Percentiles rank a stretch among this genome's conserved stretches.
Evolutionary conservation across 2,888 invertebrate genomes (phyloP).

Genomic region (Adela reaumurella): DNA sequence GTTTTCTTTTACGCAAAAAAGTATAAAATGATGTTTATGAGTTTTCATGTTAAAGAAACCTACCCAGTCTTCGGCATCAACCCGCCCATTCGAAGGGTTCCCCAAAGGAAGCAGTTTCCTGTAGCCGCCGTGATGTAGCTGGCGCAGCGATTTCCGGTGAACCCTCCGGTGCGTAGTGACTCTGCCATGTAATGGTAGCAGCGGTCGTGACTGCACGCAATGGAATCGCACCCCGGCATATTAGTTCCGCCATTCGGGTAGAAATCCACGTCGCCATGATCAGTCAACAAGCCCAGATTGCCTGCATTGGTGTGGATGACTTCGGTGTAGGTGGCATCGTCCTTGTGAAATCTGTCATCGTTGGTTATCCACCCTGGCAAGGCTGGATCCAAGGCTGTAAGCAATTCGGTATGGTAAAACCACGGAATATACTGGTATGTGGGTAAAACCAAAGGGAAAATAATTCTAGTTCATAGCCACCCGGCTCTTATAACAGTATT

Average conservation of each 20-base stretch:
- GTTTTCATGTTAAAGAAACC: conserved; percentile 10
- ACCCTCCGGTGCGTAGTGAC: conserved; percentile 24
- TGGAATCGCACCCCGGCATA: conserved; percentile 32
- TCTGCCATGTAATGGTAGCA: conserved; percentile 31
- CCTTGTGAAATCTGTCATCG: conserved; percentile 22
- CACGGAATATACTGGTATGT: too few relatives aligned
- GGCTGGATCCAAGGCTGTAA: conserved; percentile 28
- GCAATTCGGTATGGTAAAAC: too few relatives aligned
- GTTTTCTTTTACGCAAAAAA: too few relatives aligned
- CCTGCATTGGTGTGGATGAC: conserved; percentile 35
- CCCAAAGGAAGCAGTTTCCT: conserved; percentile 22
- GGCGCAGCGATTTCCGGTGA: conserved; percentile 27
- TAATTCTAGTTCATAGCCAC: too few relatives aligned
- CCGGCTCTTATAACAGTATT: too few relatives aligned
- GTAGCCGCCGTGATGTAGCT: conserved; percentile 27
- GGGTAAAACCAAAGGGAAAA: too few relatives aligned
- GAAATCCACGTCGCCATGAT: conserved; percentile 29
- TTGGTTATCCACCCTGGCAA: conserved; percentile 31
- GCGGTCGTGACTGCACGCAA: conserved; percentile 27
- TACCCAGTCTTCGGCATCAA: conserved; percentile 29
- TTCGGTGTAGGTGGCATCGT: conserved; percentile 31
- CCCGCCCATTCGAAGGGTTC: conserved; percentile 30
- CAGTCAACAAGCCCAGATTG: conserved; percentile 25
- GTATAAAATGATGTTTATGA: background rate
- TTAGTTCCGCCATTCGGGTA: conserved; percentile 33